A percentile compares a stretch with the other conserved stretches of the same genome.
These are phyloP conservation scores for Tetrax tetrax DNA, from an alignment of 2,113 vertebrate genomes.

Conservation along the genomic window DNA sequence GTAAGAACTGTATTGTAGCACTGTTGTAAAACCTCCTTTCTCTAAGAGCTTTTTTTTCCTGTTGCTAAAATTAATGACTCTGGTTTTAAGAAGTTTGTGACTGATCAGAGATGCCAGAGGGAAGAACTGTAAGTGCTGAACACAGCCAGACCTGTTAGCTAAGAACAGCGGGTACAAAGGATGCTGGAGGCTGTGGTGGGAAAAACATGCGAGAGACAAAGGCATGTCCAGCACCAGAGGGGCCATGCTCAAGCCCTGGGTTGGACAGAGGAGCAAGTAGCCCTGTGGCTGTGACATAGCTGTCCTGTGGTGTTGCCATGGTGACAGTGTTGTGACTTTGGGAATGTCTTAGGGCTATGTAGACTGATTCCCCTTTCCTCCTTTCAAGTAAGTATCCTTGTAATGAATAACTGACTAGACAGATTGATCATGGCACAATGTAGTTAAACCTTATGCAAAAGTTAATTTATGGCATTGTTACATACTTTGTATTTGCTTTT, in stretches of 20 bases:
- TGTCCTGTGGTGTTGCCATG: background rate
- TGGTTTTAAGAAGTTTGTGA: background rate
- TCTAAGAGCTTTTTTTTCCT: background rate
- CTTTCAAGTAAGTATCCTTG: background rate
- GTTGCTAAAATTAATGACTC: background rate
- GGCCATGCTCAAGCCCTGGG: background rate
- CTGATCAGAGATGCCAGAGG: background rate
- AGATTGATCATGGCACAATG: background rate
- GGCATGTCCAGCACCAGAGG: background rate
- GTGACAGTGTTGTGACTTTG: background rate
- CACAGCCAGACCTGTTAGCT: background rate
- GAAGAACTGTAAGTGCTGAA: background rate
- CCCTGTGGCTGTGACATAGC: background rate
- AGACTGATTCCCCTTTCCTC: background rate
- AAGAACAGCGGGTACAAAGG: background rate
- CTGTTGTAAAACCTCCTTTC: background rate
- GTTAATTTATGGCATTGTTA: background rate
- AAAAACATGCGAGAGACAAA: background rate
- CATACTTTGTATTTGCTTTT: background rate
- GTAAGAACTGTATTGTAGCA: background rate
- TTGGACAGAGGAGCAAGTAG: background rate
- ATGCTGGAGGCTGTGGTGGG: accelerated
- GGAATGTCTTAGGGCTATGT: background rate
- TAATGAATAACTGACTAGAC: no score
- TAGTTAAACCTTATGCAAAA: background rate